phyloP scores from a whole-genome alignment of 53 echinoderm and acorn worm genomes.

The Echinarachnius parma region DNA sequence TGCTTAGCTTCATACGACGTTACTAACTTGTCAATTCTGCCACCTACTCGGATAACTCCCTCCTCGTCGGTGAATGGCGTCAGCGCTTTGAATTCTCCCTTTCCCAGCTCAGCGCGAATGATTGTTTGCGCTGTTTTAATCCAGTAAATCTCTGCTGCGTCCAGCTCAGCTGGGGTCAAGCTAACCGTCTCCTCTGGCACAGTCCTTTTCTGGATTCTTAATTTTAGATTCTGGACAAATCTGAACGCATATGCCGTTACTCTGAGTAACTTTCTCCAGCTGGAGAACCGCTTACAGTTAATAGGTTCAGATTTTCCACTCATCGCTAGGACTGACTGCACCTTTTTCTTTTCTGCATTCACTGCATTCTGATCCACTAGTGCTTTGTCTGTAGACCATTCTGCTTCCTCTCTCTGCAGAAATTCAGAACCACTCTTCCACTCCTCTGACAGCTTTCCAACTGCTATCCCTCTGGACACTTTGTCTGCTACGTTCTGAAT shows the following conservation, averaged over 20 bases:
- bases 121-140: constrained; percentile 33
- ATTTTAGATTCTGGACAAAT: constrained; percentile 31
- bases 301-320: neutral
- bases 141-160: constrained; percentile 50
- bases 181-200: neutral
- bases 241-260: constrained; percentile 60
- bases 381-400: constrained; percentile 47
- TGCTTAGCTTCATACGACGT: constrained; percentile 55
- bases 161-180: constrained; percentile 27
- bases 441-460: constrained; percentile 4
- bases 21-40: constrained; percentile 41
- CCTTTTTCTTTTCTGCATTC: constrained; percentile 8
- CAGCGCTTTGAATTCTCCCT: constrained; percentile 54
- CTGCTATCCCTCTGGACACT: constrained; percentile 50
- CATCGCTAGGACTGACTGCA: neutral
- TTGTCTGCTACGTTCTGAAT: constrained; percentile 47
- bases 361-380: neutral
- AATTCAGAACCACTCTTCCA: constrained; percentile 59
- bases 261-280: constrained; percentile 54
- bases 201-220: constrained; percentile 15
- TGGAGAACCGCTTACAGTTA: constrained; percentile 44
- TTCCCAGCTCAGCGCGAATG: constrained; percentile 25
- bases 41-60: constrained; percentile 56
- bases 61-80: constrained; percentile 54
- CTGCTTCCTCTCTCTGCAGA: constrained; percentile 21